phyloP scores from a whole-genome alignment of 2,113 vertebrate species.

The Ictidomys tridecemlineatus region DNA sequence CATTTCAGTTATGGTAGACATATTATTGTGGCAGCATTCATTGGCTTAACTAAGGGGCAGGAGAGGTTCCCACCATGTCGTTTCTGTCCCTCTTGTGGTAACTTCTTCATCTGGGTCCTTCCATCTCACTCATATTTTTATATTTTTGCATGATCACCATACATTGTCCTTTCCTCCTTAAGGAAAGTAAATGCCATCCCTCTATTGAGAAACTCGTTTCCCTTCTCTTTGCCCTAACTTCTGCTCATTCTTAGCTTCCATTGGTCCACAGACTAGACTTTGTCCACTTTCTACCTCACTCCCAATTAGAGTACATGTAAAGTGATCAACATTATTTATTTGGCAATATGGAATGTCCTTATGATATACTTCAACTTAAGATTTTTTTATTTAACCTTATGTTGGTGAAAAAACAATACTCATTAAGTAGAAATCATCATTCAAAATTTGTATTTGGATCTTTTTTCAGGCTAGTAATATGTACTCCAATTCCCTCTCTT shows the following conservation, averaged over 20 bases:
- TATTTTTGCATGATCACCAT: too few species aligned
- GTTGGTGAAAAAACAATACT: not conserved
- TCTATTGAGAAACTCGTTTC: not conserved
- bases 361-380: not conserved
- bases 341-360: not conserved
- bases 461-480: not conserved
- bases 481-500: too few species aligned
- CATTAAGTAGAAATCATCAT: not conserved
- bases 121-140: too few species aligned
- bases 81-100: not conserved
- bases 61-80: not conserved
- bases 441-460: not conserved
- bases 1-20: not conserved
- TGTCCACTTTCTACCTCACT: not conserved
- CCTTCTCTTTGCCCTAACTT: not conserved
- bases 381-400: not conserved
- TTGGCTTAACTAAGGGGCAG: not conserved
- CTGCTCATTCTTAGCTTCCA: not conserved
- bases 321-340: too few species aligned
- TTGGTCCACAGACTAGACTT: not conserved
- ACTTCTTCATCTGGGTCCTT: not conserved
- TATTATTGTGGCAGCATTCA: not conserved
- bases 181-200: too few species aligned
- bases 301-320: not conserved
- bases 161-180: not conserved